phyloP scores from a whole-genome alignment of 2,113 vertebrate genomes.

The Danio rerio region GRCz12tu NC_133182.1:35970501-35971000 shows the following conservation, averaged over 20 bases:
- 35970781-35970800: constrained; percentile 99
- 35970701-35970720: constrained; percentile 56
- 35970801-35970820: constrained; percentile 93
- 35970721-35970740: constrained; percentile 67
- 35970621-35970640: constrained; percentile 22
- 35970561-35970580: constrained; percentile 29
- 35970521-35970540: not conserved
- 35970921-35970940: constrained; percentile 98
- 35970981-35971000: constrained; percentile 74
- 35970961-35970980: constrained; percentile 96
- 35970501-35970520: not conserved
- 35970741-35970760: constrained; percentile 82
- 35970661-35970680: constrained; percentile 31
- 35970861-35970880: constrained; percentile 99
- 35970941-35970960: constrained; percentile 99
- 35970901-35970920: constrained; percentile 90
- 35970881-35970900: constrained; percentile 99
- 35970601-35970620: constrained; percentile 48
- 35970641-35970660: constrained; percentile 53
- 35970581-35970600: constrained; percentile 27
- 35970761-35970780: constrained; percentile 90
- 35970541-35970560: constrained; percentile 44
- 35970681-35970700: constrained; percentile 32
- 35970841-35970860: constrained; percentile 98
- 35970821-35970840: constrained; percentile 97